Evolutionary conservation across 2,113 vertebrate species (phyloP).

Genomic region (Arizona elegans): DNA sequence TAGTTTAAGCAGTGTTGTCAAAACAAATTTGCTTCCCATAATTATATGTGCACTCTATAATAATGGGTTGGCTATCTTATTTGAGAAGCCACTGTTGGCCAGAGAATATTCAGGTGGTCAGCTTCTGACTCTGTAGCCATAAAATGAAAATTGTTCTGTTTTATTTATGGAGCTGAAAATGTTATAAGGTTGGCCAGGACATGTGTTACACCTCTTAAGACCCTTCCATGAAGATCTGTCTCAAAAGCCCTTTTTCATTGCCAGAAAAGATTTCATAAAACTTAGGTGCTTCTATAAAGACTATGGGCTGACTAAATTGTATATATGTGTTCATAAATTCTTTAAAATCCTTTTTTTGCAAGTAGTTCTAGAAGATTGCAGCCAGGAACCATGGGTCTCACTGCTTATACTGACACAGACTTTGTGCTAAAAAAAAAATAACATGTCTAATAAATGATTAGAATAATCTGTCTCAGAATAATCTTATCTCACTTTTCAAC

Average conservation of each 20-base stretch:
- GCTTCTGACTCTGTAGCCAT: conserved; percentile 50
- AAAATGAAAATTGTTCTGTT: conserved; percentile 62
- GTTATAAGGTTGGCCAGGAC: conserved; percentile 64
- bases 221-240: conserved; percentile 54
- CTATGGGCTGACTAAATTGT: conserved; percentile 1
- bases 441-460: background rate
- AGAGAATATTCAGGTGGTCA: conserved; percentile 64
- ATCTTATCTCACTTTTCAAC: background rate
- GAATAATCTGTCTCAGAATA: background rate
- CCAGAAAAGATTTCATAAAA: conserved; percentile 62
- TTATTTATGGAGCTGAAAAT: conserved; percentile 76
- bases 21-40: conserved; percentile 57
- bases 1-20: conserved; percentile 50
- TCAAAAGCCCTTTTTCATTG: conserved; percentile 29
- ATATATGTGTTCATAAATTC: conserved; percentile 59
- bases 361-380: conserved; percentile 49
- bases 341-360: conserved; percentile 45
- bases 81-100: conserved; percentile 63
- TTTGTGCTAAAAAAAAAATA: background rate
- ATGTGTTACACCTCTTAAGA: conserved; percentile 60
- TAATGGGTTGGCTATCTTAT: conserved; percentile 55
- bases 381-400: conserved; percentile 29
- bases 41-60: conserved; percentile 53
- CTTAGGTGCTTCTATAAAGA: conserved; percentile 58
- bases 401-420: conserved; percentile 5